Evolutionary conservation across 2,113 vertebrate species (phyloP), one percentile per base, ranked within the genome.

Genomic region (Poeciliopsis prolifica): DNA sequence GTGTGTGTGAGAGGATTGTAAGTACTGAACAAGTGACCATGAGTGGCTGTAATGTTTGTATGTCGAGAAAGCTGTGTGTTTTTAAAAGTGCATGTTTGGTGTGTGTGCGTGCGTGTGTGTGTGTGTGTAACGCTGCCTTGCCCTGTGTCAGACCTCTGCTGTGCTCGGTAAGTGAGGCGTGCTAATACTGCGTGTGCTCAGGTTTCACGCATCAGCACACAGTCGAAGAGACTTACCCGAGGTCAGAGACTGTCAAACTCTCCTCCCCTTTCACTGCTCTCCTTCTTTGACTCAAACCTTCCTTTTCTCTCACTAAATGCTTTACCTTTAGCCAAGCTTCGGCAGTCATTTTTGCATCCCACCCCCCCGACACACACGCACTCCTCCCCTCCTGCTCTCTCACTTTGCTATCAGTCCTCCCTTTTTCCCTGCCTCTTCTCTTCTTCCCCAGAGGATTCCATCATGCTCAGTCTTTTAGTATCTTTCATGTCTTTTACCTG

Each of bases 171-270:
- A 93, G 92, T 91, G 89, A 91, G 91, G 90, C 91, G 81, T 92
- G 86, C 87, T 94, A 92, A 93, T 92, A 89, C 89, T 88, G 92
- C 89, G 89, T 92, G 92, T 92, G 93, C 90, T 91, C 90, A 93
- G 90, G 91, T 92, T 93, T 92, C 90, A 93, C 81, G 90, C 93
- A 89, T 93, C 92, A 92, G 87, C 90, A 91, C 89, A 90, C 91
- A 91, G 89, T 88, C 74, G 83, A 89, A 88, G 88, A 88, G 89
- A 89, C 90, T 90, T 88, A 89, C 90, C 85, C 85, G 88, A 89
- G 92, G 93, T 92, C 92, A 93, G 76, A 81, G 87, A 88, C 87
- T 90, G 84, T 89, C 88, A 85, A 86, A 72, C 80, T 78, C 80
- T 61, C 62, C 51, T 82, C 54, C 69, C 70, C 42, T 26, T 17